These are phyloP conservation scores for Pteronura brasiliensis DNA, from an alignment of 2,113 vertebrate species.

Conservation along the genomic window DNA sequence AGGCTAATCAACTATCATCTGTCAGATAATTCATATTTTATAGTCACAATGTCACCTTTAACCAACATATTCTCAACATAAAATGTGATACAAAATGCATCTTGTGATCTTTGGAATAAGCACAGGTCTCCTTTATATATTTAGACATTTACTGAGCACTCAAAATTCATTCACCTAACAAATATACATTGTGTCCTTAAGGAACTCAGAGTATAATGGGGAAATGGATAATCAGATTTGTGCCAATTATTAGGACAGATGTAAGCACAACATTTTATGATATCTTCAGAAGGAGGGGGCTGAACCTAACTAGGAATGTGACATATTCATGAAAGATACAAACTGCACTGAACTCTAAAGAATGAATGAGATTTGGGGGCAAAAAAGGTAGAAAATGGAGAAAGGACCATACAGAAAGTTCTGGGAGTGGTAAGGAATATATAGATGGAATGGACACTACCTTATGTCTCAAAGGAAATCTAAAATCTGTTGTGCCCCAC, in stretches of 20 bases:
- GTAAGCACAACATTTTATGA: not conserved
- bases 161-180: not conserved
- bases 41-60: not conserved
- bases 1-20: not conserved
- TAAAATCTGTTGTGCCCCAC: not conserved
- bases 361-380: not conserved
- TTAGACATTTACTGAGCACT: not conserved
- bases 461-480: not conserved
- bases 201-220: not conserved
- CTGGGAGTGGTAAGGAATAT: not conserved
- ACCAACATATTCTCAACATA: not conserved
- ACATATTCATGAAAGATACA: not conserved
- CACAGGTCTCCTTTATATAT: not conserved
- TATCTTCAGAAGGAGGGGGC: not conserved
- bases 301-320: not conserved
- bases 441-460: not conserved
- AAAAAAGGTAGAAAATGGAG: not conserved
- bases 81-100: not conserved
- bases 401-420: not conserved
- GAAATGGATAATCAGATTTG: not conserved
- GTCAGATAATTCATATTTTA: not conserved
- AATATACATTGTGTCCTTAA: not conserved
- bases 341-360: not conserved
- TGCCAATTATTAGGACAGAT: not conserved
- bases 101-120: not conserved